Evolutionary conservation across 64 coral and sea anemone species (phyloP), one percentile per base, ranked within the genome.

Genomic region (Porites lutea): DNA sequence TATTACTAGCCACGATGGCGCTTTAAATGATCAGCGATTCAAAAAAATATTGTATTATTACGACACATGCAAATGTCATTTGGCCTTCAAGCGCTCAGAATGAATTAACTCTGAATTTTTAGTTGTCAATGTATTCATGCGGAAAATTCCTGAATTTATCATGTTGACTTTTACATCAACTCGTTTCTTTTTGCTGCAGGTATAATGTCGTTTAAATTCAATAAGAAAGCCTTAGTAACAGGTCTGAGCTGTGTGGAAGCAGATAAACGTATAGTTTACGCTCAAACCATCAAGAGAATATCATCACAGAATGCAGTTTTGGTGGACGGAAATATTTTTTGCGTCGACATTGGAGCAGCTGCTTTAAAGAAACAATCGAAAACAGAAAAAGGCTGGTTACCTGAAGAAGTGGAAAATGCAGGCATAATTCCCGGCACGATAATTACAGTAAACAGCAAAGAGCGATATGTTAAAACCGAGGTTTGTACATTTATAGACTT

Each of bases 391-490:
- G 65, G 11, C 22, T 84, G 81, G 81, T 48, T 68, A 16, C 61
- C 46, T 12, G 81, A 84, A 67, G 81, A 84, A 84, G 18, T 68
- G 16, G 81, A 84, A 51, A 84, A 84, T 68, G 81, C 81, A 8
- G 16, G 48, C 22, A 84, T 84, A 52, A 84, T 16, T 22, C 61
- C 62, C 19, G 81, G 81, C 10, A 52, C 61, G 18, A 69, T 84
- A 20, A 84, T 84, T 7, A 84, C 81, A 0, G 81, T 84, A 60
- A 84, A 52, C 46, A 47, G 81, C 44, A 84, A 84, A 84, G 81
- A 84, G 62, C 16, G 81, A 84, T 84, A 84, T 18, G 81, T 84
- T 7, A 84, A 84, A 67, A 84, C 61, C 51, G 81, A 84, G 81
- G 81, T 84, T 66, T 20, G 81, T 51, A 12, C 6, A 51, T 52